Base-by-base conservation (phyloP, 2,888 invertebrate species). In the Lamproptera curius region DNA sequence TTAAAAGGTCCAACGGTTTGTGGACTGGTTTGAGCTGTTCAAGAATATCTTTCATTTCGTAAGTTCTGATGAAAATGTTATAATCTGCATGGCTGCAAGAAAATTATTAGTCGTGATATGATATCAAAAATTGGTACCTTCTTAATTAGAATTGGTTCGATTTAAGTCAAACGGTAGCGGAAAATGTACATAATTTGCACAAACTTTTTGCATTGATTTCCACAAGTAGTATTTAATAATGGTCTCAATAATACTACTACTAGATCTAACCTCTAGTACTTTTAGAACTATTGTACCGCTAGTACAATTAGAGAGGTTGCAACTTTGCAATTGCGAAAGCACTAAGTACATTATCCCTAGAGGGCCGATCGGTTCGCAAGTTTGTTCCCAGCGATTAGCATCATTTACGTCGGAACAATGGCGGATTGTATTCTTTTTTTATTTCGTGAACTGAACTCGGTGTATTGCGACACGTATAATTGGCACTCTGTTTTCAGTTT, bases 281-380 rank as follows among this genome's bases (percentile, higher is more conserved):
- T n/a, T n/a, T n/a, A n/a, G n/a, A n/a, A n/a, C n/a, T n/a, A n/a
- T n/a, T n/a, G n/a, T n/a, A n/a, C n/a, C n/a, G n/a, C n/a, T n/a
- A 20, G 20, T 20, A 20, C 38, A 38, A 13, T 3, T n/a, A 3
- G 9, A 33, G 33, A 11, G 42, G 50, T 49, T 31, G 62, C 62
- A 60, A 33, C 15, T n/a, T 38, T 31, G 28, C 31, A 52, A n/a
- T 74, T 74, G 58, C 69, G 61, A 66, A 63, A 74, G 52, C 59
- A 56, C 61, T 62, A 62, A 58, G 57, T 61, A 56, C 62, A 61
- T 52, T 66, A 69, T 67, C 68, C 67, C 70, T 66, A 65, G 67
- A 70, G 58, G 60, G 61, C 64, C 65, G 61, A 67, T 67, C 63
- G 16, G 46, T 38, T 42, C 38, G 16, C 42, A 38, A 23, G 15